phyloP scores from a whole-genome alignment of 2,888 invertebrate species.

The Myopa testacea region DNA sequence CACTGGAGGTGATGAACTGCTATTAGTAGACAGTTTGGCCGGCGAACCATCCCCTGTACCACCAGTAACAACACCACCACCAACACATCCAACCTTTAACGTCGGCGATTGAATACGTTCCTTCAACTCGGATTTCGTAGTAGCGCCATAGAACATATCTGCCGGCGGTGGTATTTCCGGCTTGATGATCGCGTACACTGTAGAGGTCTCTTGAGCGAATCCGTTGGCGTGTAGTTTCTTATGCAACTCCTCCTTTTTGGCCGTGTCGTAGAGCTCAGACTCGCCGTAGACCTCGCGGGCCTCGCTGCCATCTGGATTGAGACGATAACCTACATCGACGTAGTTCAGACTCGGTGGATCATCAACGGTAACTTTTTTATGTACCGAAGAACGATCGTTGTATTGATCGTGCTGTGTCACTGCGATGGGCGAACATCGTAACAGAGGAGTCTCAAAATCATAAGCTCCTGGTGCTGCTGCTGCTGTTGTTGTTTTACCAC shows the following conservation, averaged over 20 bases:
- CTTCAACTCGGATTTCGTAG: conserved; percentile 38
- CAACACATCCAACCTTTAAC: conserved; percentile 18
- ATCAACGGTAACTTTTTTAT: conserved; percentile 42
- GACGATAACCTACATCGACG: conserved; percentile 68
- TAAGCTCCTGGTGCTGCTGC: conserved; percentile 46
- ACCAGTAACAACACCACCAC: conserved; percentile 9
- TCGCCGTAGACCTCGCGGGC: conserved; percentile 65
- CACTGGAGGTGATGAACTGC: conserved; percentile 57
- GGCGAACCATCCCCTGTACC: conserved; percentile 48
- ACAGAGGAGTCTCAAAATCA: conserved; percentile 53
- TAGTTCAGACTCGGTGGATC: conserved; percentile 64
- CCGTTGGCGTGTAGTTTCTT: conserved; percentile 65
- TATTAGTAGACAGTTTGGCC: conserved; percentile 45
- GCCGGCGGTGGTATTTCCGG: conserved; percentile 61
- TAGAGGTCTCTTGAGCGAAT: conserved; percentile 63
- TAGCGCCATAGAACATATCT: conserved; percentile 53
- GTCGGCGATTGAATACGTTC: conserved; percentile 54
- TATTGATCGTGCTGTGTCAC: conserved; percentile 38
- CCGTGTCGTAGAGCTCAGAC: conserved; percentile 66
- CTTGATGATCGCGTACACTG: conserved; percentile 68
- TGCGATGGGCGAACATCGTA: conserved; percentile 30
- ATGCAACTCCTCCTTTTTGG: conserved; percentile 61
- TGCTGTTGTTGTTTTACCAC: conserved; percentile 45
- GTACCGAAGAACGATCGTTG: conserved; percentile 4
- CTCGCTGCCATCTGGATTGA: conserved; percentile 69